Evolutionary conservation across 1,140 invertebrate species (phyloP).

Genomic region (Neotoxoptera formosana): DNA sequence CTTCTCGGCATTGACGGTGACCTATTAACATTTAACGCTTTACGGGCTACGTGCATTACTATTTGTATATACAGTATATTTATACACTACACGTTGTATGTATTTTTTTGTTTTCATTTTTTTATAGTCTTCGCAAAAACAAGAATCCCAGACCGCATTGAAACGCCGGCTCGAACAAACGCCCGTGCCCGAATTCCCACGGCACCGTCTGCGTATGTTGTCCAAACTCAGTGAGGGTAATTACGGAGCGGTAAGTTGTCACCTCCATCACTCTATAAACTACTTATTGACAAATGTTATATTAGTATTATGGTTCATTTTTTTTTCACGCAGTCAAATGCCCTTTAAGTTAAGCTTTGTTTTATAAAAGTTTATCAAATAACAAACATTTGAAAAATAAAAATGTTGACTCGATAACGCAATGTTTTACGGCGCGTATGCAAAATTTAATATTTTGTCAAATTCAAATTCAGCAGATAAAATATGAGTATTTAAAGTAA

Average conservation of each 20-base stretch:
- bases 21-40: constrained; percentile 43
- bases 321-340: background rate
- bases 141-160: constrained; percentile 74
- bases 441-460: background rate
- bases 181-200: constrained; percentile 80
- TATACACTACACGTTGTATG: background rate
- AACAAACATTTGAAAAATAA: background rate
- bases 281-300: background rate
- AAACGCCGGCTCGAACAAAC: constrained; percentile 76
- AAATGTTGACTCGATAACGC: no score
- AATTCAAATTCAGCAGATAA: background rate
- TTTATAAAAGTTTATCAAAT: background rate
- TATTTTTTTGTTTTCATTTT: constrained; percentile 61
- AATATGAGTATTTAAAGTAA: background rate
- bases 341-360: background rate
- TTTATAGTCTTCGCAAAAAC: constrained; percentile 74
- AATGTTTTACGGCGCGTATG: no score
- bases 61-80: background rate
- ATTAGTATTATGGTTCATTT: background rate
- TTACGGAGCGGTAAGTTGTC: constrained; percentile 81
- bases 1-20: background rate
- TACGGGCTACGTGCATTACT: background rate
- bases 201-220: constrained; percentile 85
- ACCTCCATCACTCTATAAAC: background rate
- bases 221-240: constrained; percentile 89